Conservation (phyloP, 2,113 vertebrate genomes). For the Oryzias woworae region DNA sequence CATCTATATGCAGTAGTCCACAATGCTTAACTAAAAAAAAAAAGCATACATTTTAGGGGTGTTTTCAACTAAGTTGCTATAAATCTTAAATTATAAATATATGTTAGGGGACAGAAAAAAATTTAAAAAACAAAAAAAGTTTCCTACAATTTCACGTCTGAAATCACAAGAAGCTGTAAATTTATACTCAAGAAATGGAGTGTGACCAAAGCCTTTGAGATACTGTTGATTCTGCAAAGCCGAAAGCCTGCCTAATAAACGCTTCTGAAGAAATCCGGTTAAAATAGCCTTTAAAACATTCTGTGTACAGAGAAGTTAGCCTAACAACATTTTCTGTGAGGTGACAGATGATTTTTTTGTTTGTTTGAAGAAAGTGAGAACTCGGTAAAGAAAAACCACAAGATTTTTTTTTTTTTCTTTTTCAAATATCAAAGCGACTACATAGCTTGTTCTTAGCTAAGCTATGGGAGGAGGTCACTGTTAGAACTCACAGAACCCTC, state of each 20-base stretch:
- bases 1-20: slow-evolving; percentile 74
- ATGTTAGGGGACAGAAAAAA: slow-evolving; percentile 55
- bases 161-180: slow-evolving; percentile 69
- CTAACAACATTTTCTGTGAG: slow-evolving; percentile 27
- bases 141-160: slow-evolving; percentile 75
- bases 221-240: slow-evolving; percentile 58
- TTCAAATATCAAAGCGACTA: slow-evolving; percentile 48
- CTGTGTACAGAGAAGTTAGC: slow-evolving; percentile 33
- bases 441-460: slow-evolving; percentile 48
- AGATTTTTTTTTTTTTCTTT: slow-evolving; percentile 34
- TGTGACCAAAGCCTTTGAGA: slow-evolving; percentile 64
- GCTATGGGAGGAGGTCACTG: slow-evolving; percentile 43
- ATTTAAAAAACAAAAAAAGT: slow-evolving; percentile 70
- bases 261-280: slow-evolving; percentile 68
- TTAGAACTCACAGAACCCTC: slow-evolving; percentile 56
- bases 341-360: slow-evolving; percentile 25
- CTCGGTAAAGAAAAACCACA: slow-evolving; percentile 52
- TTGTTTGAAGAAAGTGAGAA: slow-evolving; percentile 35
- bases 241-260: slow-evolving; percentile 58
- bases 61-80: slow-evolving; percentile 73
- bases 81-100: slow-evolving; percentile 83
- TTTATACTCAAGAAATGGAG: slow-evolving; percentile 60
- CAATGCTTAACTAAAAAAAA: slow-evolving; percentile 59
- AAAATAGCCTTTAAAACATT: slow-evolving; percentile 73
- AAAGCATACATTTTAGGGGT: slow-evolving; percentile 45